Percentiles rank a stretch among this genome's conserved stretches.
These are phyloP conservation scores for Xiphorhynchus elegans DNA, from an alignment of 2,113 vertebrate genomes.

Conservation along the genomic window DNA sequence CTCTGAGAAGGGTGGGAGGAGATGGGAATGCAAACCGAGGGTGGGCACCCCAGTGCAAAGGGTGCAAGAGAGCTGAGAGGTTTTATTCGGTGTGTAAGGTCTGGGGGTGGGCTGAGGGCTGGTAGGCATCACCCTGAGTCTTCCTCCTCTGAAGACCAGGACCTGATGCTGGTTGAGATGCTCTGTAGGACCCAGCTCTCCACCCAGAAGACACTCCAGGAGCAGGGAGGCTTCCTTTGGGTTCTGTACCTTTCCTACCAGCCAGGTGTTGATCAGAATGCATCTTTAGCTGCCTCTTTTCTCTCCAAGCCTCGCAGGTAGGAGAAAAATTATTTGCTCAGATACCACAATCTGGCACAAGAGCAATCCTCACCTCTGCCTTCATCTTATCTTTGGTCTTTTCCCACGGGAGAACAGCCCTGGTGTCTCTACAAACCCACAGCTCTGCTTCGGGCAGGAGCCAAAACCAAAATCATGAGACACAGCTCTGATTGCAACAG, in stretches of 20 bases:
- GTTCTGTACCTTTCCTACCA: neutral
- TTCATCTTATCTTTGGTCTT: neutral
- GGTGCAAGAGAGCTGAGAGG: too few relatives aligned
- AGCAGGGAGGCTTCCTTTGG: neutral
- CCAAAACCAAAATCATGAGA: accelerated
- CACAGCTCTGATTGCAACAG: neutral
- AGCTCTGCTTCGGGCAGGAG: accelerated
- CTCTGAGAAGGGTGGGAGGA: neutral
- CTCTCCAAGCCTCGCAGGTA: neutral
- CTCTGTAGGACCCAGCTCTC: neutral
- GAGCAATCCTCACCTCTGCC: neutral
- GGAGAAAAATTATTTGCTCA: neutral
- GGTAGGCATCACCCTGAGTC: neutral
- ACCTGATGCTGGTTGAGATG: neutral
- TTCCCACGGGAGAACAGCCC: neutral
- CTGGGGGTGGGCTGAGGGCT: neutral
- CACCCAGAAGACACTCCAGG: neutral
- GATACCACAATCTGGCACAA: neutral
- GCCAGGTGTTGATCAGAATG: neutral
- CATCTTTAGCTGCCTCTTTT: neutral
- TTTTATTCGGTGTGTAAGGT: accelerated
- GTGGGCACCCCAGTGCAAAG: neutral
- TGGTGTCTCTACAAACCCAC: neutral
- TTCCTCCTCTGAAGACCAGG: neutral
- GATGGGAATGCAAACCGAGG: neutral